Percentiles rank a stretch among this genome's conserved stretches.
phyloP scores from a whole-genome alignment of 2,888 invertebrate species.

The Galeruca laticollis region DNA sequence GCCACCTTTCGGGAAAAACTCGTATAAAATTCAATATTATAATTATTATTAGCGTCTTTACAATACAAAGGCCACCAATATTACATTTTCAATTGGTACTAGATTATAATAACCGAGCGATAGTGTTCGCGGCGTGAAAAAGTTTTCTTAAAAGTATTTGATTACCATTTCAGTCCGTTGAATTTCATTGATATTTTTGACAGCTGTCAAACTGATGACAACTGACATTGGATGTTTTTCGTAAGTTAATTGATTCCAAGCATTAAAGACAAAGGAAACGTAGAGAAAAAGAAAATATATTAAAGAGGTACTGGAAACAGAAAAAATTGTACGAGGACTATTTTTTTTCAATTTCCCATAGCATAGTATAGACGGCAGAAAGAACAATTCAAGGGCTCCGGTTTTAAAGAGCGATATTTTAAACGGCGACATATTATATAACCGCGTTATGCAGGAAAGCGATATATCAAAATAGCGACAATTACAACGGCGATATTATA shows the following conservation, averaged over 20 bases:
- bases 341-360: too few relatives aligned
- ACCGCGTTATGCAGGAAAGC: too few relatives aligned
- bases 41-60: conserved; percentile 33
- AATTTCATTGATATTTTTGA: neutral
- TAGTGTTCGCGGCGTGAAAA: conserved; percentile 20
- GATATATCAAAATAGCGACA: too few relatives aligned
- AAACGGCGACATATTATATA: too few relatives aligned
- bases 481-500: too few relatives aligned
- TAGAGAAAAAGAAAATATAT: too few relatives aligned
- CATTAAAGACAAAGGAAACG: too few relatives aligned
- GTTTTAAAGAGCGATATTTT: too few relatives aligned
- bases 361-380: too few relatives aligned
- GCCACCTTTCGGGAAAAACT: conserved; percentile 37
- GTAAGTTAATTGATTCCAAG: neutral
- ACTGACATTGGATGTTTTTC: neutral
- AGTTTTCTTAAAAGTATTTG: conserved; percentile 19
- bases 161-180: conserved; percentile 8
- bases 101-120: conserved; percentile 22
- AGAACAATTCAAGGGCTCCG: too few relatives aligned
- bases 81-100: conserved; percentile 41
- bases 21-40: conserved; percentile 40
- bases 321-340: too few relatives aligned
- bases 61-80: conserved; percentile 43
- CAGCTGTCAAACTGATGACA: neutral
- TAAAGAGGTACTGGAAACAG: too few relatives aligned